Evolutionary conservation across 2,113 vertebrate genomes (phyloP), one percentile per base, ranked within the genome.

Genomic region (Scolopax mira): DNA sequence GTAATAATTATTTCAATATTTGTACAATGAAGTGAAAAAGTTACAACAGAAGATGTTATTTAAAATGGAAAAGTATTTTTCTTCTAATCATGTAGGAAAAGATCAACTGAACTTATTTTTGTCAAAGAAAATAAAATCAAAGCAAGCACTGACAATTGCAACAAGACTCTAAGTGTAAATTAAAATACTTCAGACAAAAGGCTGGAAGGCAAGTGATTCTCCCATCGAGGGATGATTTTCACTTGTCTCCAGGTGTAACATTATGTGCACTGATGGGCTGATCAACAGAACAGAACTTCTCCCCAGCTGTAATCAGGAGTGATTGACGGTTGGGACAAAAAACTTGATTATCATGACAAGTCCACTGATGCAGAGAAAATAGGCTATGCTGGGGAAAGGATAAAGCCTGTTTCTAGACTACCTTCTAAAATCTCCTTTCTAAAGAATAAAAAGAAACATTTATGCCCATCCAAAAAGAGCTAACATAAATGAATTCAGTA

Each of bases 331-430:
- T 97, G 95, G 97, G 97, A 98, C 97, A 98, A 98, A 98, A 98
- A 98, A 97, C 96, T 97, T 98, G 97, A 98, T 98, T 98, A 98
- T 95, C 97, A 97, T 79, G 93, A 97, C 97, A 98, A 98, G 97
- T 97, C 97, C 94, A 78, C 93, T 98, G 95, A 96, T 96, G 90
- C 96, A 96, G 96, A 97, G 96, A 97, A 98, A 98, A 98, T 98
- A 98, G 98, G 97, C 96, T 95, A 77, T 97, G 94, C 91, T 88
- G 71, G 94, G 81, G 93, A 98, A 98, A 98, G 95, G 94, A 97
- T 86, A 91, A 97, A 97, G 97, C 95, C 97, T 91, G 89, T 67
- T 96, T 88, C 88, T 82, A 90, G 72, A 93, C 87, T 96, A 95
- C 96, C 92, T 97, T 93, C 86, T 74, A 93, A 93, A 97, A 90